Evolutionary conservation across 2,113 vertebrate species (phyloP).

Genomic region (Electrona antarctica): DNA sequence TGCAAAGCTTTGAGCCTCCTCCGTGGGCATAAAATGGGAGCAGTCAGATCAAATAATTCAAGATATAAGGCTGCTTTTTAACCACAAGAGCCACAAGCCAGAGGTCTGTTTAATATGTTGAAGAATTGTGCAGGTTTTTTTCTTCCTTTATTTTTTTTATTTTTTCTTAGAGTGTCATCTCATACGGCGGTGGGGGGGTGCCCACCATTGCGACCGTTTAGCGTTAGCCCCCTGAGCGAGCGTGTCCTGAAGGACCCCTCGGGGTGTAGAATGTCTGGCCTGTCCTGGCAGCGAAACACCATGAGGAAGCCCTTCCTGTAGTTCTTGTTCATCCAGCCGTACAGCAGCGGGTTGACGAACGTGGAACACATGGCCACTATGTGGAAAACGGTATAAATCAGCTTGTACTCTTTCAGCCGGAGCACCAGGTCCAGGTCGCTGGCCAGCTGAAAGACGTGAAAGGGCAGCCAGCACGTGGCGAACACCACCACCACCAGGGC

Average conservation of each 20-base stretch:
- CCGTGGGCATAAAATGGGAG: conserved; percentile 25
- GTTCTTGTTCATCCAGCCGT: conserved; percentile 96
- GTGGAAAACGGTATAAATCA: conserved; percentile 90
- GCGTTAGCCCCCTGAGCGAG: conserved; percentile 75
- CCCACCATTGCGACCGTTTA: conserved; percentile 77
- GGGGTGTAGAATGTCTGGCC: conserved; percentile 81
- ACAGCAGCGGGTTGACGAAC: conserved; percentile 89
- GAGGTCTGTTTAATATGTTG: conserved; percentile 7
- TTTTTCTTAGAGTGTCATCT: conserved; percentile 15
- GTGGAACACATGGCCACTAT: conserved; percentile 93
- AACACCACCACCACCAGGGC: conserved; percentile 90
- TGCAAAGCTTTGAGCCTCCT: conserved; percentile 58
- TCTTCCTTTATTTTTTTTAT: no score
- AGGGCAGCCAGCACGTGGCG: conserved; percentile 89
- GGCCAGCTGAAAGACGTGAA: conserved; percentile 89
- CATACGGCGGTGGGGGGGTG: conserved; percentile 85
- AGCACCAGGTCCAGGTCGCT: conserved; percentile 88
- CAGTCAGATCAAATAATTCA: conserved; percentile 29
- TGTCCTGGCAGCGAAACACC: conserved; percentile 89
- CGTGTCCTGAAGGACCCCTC: conserved; percentile 87
- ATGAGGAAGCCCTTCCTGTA: conserved; percentile 91
- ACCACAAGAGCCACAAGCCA: conserved; percentile 25
- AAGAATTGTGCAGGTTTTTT: conserved; percentile 4
- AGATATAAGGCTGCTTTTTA: conserved; percentile 50
- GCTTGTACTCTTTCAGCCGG: conserved; percentile 88